A percentile compares a stretch with the other conserved stretches of the same genome.
phyloP scores from a whole-genome alignment of 2,797 vertebrate genomes.

The Lagodon rhomboides region DNA sequence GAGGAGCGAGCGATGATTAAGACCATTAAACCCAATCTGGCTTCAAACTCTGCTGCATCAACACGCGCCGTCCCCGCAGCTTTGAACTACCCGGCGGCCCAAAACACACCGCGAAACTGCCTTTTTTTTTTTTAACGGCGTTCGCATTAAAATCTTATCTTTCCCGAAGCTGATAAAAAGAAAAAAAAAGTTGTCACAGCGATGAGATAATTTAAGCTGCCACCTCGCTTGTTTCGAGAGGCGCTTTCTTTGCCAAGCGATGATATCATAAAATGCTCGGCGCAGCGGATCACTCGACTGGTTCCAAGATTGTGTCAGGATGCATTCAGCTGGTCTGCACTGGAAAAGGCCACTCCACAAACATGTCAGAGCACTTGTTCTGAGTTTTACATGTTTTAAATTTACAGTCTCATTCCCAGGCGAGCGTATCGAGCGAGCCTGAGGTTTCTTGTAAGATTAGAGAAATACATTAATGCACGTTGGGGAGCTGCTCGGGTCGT shows the following conservation, averaged over 20 bases:
- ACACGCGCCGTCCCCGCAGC: slow-evolving; percentile 19
- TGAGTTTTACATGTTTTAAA: slow-evolving; percentile 25
- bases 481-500: slow-evolving; percentile 20
- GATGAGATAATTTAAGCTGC: slow-evolving; percentile 43
- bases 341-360: slow-evolving; percentile 2
- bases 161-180: slow-evolving; percentile 16
- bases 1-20: slow-evolving; percentile 57
- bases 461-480: slow-evolving; percentile 36
- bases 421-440: slow-evolving; percentile 8
- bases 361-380: background rate
- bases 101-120: slow-evolving; percentile 25
- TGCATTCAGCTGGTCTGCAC: background rate
- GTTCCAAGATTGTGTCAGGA: slow-evolving; percentile 36
- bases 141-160: slow-evolving; percentile 38
- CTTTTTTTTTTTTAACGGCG: slow-evolving; percentile 14
- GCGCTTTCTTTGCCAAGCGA: slow-evolving; percentile 25
- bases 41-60: slow-evolving; percentile 45
- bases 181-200: slow-evolving; percentile 6
- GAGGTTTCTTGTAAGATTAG: slow-evolving; percentile 34
- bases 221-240: slow-evolving; percentile 3
- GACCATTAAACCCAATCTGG: slow-evolving; percentile 68
- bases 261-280: slow-evolving; percentile 39
- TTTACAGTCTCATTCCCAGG: slow-evolving; percentile 26
- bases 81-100: background rate
- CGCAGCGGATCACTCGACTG: background rate